These are phyloP conservation scores for Hermaeophaga mercurialis DNA, from an alignment of 2,888 invertebrate species.

Conservation along the genomic window DNA sequence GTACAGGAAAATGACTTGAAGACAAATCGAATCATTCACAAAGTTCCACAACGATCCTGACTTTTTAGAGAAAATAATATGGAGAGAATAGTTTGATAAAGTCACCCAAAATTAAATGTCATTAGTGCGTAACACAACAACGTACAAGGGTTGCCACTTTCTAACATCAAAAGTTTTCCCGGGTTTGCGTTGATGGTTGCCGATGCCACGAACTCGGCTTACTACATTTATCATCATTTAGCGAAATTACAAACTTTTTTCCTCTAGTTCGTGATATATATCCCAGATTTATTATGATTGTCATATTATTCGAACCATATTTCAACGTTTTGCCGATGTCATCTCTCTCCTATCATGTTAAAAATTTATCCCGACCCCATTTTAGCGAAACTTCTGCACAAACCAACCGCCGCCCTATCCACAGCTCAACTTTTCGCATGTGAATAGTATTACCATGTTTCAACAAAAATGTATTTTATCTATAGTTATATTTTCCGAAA, in stretches of 20 bases:
- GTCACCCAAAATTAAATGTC: too few relatives aligned
- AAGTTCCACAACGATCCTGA: too few relatives aligned
- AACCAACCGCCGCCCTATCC: background rate
- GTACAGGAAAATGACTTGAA: too few relatives aligned
- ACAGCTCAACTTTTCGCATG: background rate
- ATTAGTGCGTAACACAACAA: too few relatives aligned
- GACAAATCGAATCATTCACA: too few relatives aligned
- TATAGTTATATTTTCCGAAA: background rate
- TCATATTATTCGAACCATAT: slow-evolving; percentile 35
- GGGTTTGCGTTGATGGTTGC: slow-evolving; percentile 2
- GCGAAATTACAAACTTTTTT: slow-evolving; percentile 34
- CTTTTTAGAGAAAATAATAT: too few relatives aligned
- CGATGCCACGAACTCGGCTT: slow-evolving; percentile 6
- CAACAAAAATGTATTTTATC: background rate
- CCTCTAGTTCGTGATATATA: slow-evolving; percentile 27
- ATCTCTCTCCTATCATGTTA: slow-evolving; percentile 26
- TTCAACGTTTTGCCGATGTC: slow-evolving; percentile 31
- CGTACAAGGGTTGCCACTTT: too few relatives aligned
- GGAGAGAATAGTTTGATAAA: too few relatives aligned
- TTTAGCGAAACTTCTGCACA: slow-evolving; percentile 9
- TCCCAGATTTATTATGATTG: slow-evolving; percentile 36
- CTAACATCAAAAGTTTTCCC: too few relatives aligned
- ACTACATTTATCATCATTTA: slow-evolving; percentile 36
- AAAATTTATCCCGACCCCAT: slow-evolving; percentile 27
- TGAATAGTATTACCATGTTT: background rate